phyloP scores from a whole-genome alignment of 2,888 invertebrate species.

The Elegia similella region DNA sequence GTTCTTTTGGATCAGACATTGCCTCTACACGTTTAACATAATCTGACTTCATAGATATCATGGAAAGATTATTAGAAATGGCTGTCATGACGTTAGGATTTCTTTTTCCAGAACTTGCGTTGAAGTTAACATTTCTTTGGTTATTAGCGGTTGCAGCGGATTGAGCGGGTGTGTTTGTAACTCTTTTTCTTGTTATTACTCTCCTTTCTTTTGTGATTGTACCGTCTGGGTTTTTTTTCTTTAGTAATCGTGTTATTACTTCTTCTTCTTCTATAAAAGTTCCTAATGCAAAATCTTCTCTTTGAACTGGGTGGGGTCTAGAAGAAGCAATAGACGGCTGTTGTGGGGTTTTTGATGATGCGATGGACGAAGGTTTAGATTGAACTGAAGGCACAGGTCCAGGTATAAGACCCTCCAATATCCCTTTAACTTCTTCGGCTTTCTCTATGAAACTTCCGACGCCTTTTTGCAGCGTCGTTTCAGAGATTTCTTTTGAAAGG shows the following conservation, averaged over 20 bases:
- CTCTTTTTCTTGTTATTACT: background rate
- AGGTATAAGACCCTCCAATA: conserved; percentile 13
- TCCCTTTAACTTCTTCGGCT: conserved; percentile 3
- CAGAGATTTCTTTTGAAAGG: background rate
- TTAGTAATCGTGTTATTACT: background rate
- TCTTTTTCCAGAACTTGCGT: background rate
- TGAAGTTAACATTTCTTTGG: background rate
- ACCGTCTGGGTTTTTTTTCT: background rate
- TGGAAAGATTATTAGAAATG: background rate
- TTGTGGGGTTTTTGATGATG: background rate
- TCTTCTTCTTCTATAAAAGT: background rate
- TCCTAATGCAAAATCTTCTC: background rate
- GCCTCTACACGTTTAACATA: background rate
- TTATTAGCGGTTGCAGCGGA: no score
- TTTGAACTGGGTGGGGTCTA: no score
- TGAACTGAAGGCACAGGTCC: background rate
- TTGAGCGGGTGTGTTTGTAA: background rate
- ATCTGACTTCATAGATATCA: background rate
- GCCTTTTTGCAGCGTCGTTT: background rate
- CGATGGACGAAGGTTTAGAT: background rate
- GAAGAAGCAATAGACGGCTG: background rate
- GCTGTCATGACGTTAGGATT: background rate
- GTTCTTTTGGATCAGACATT: background rate
- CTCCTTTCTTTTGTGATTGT: background rate
- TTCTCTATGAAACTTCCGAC: background rate